Percentiles rank a stretch among this genome's conserved stretches.
These are phyloP conservation scores for Tetragonula clypearis DNA, from an alignment of 1,140 invertebrate genomes.

Conservation along the genomic window DNA sequence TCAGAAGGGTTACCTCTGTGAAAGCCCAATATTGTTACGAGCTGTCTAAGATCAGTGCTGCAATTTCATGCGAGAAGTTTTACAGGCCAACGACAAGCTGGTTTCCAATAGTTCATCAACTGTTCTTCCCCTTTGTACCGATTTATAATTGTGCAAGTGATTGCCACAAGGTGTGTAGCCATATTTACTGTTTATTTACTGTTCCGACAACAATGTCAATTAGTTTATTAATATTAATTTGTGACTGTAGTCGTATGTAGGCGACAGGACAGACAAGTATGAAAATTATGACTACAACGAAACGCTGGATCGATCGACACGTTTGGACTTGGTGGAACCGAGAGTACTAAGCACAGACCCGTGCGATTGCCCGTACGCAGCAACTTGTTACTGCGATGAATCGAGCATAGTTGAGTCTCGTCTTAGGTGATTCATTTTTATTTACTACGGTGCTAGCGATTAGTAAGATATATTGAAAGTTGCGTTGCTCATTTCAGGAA, in stretches of 20 bases:
- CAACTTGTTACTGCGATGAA: slow-evolving; percentile 1
- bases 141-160: slow-evolving; percentile 8
- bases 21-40: slow-evolving; percentile 63
- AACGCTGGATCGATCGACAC: neutral
- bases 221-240: neutral
- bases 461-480: neutral
- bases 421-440: slow-evolving; percentile 14
- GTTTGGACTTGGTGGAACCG: neutral
- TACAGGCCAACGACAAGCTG: slow-evolving; percentile 52
- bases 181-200: neutral
- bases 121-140: slow-evolving; percentile 46
- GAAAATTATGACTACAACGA: neutral
- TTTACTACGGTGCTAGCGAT: neutral
- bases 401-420: neutral
- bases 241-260: neutral
- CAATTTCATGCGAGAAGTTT: slow-evolving; percentile 56
- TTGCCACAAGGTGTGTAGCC: slow-evolving; percentile 38
- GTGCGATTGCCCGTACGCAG: neutral
- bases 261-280: neutral
- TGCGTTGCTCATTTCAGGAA: neutral
- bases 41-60: slow-evolving; percentile 55
- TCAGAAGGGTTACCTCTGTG: slow-evolving; percentile 61
- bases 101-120: slow-evolving; percentile 48
- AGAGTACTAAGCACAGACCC: neutral
- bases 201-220: too few relatives aligned